These are phyloP conservation scores for Ailurus styani DNA, from an alignment of 2,113 vertebrate genomes.

Conservation along the genomic window DNA sequence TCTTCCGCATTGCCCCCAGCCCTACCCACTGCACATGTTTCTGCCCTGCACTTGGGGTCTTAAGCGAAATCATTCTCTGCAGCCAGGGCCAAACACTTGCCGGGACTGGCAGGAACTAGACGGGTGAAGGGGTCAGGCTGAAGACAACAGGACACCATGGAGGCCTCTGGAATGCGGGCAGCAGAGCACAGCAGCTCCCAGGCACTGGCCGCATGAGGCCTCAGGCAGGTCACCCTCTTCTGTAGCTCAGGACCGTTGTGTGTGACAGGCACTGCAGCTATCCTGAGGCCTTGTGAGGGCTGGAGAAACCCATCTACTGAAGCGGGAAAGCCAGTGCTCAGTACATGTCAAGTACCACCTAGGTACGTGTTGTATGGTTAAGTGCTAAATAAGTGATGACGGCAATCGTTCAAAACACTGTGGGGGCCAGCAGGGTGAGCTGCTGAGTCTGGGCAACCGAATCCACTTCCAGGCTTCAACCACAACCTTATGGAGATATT, in stretches of 20 bases:
- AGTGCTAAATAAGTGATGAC: background rate
- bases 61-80: background rate
- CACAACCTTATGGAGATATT: background rate
- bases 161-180: background rate
- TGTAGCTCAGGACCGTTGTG: rapidly evolving
- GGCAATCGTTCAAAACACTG: background rate
- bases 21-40: background rate
- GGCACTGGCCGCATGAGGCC: background rate
- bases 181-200: background rate
- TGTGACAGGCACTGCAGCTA: background rate
- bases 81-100: background rate
- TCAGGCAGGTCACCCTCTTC: background rate
- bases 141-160: background rate
- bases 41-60: background rate
- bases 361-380: background rate
- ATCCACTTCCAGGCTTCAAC: background rate
- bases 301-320: background rate
- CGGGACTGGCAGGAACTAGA: background rate
- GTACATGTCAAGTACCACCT: background rate
- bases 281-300: background rate
- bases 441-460: background rate
- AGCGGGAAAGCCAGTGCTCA: background rate
- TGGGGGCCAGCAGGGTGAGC: background rate
- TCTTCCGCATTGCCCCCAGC: background rate
- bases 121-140: background rate